phyloP scores from a whole-genome alignment of 1,140 invertebrate species.

The Caenorhabditis brenneri region DNA sequence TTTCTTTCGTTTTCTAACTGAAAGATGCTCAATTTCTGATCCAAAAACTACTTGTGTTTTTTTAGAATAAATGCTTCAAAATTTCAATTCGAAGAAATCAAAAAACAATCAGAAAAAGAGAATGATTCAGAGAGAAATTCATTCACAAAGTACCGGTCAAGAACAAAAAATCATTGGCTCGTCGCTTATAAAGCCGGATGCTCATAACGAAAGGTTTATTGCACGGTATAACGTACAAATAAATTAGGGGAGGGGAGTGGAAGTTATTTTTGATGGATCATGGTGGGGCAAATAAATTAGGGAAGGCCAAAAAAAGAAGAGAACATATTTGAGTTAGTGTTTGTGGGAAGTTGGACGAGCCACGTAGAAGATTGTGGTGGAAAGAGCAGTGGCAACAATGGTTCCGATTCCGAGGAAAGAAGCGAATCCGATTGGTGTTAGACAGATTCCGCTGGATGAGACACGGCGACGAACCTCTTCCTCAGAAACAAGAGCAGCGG shows the following conservation, averaged over 20 bases:
- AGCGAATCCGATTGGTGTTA: conserved; percentile 65
- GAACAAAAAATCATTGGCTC: conserved; percentile 9
- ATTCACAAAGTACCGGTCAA: conserved; percentile 40
- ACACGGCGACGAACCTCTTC: conserved; percentile 29
- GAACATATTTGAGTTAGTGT: conserved; percentile 22
- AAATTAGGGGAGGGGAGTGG: neutral
- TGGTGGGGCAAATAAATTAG: conserved; percentile 40
- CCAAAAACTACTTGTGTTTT: no score
- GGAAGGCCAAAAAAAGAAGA: neutral
- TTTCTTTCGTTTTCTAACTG: no score
- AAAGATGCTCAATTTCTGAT: no score
- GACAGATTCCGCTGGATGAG: conserved; percentile 60
- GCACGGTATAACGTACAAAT: conserved; percentile 39
- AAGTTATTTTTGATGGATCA: neutral
- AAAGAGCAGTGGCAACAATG: conserved; percentile 62
- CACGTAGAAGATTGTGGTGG: conserved; percentile 41
- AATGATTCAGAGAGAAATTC: conserved; percentile 34
- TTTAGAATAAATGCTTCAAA: no score
- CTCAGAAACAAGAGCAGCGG: conserved; percentile 55
- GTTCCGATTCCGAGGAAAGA: conserved; percentile 63
- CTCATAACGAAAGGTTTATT: conserved; percentile 34
- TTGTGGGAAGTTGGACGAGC: conserved; percentile 40
- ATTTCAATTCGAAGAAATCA: no score
- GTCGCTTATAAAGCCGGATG: neutral
- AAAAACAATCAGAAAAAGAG: neutral